Base-by-base conservation (phyloP, 92 coral and sea anemone genomes). In the Meandrina meandrites region DNA sequence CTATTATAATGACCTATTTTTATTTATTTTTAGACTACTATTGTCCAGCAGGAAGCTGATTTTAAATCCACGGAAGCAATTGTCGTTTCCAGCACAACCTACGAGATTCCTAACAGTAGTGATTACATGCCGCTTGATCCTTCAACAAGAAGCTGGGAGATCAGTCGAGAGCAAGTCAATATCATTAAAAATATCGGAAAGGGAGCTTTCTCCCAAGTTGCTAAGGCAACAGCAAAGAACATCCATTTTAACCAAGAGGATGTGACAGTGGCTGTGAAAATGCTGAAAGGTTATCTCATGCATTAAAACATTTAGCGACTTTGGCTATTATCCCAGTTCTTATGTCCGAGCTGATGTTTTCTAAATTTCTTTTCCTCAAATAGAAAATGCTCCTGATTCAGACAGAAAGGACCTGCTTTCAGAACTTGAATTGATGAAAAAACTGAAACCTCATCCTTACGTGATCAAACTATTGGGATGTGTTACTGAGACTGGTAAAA, bases 161-260 rank as follows among this genome's bases (percentile, higher is more conserved):
- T 83, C 8, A 35, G 70, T 18, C 67, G 86, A 19, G 70, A 53
- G 2, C 19, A 35, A 10, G 79, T 83, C 34, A 14, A 35, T 32
- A 50, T 83, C 35, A 34, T 56, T 17, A 83, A 83, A 71, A 78
- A 19, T n/a, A 83, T 96, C 22, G 98, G 98, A n/a, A 91, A 89
- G 74, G 98, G 98, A 0, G 98, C 98, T 19, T 96, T 96, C 81
- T 95, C 94, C 1, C 89, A 92, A 70, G 98, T 96, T 62, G 94
- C 89, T 81, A 88, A 91, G 32, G 98, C 98, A n/a, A 92, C 90
- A 69, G 98, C 96, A 14, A 92, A 73, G 69, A 95, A 94, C 42
- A 90, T 94, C n/a, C 60, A 84, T 60, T 92, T 93, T 15, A 91
- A 83, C 50, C 87, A 91, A 30, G 98, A 88, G 37, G 68, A 75